Evolutionary conservation across 2,888 invertebrate genomes (phyloP).

Genomic region (Clusia tigrina): DNA sequence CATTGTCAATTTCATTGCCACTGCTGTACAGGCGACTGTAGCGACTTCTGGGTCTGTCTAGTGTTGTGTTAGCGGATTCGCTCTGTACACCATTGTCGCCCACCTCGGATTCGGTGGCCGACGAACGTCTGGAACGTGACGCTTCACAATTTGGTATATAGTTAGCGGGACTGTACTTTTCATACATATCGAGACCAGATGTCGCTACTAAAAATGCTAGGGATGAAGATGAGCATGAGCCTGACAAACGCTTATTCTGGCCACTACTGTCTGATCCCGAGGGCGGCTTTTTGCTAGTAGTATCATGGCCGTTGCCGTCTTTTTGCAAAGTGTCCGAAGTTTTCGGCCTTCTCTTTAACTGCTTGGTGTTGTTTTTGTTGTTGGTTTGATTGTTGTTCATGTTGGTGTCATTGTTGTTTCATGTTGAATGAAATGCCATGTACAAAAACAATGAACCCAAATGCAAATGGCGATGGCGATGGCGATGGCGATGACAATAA

Average conservation of each 20-base stretch:
- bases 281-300: constrained; percentile 37
- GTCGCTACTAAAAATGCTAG: constrained; percentile 68
- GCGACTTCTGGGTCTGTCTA: constrained; percentile 50
- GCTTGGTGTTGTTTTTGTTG: constrained; percentile 30
- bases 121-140: constrained; percentile 66
- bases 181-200: constrained; percentile 74
- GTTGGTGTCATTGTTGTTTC: constrained; percentile 31
- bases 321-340: constrained; percentile 39
- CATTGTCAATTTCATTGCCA: constrained; percentile 2
- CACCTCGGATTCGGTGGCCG: constrained; percentile 38
- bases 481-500: constrained; percentile 16
- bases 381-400: constrained; percentile 26
- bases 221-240: constrained; percentile 64
- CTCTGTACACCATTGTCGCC: constrained; percentile 17
- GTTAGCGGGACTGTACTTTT: constrained; percentile 79
- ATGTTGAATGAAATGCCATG: no score
- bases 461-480: constrained; percentile 27
- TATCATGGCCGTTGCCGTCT: constrained; percentile 41
- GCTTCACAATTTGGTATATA: constrained; percentile 72
- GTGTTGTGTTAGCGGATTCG: constrained; percentile 34
- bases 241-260: constrained; percentile 53
- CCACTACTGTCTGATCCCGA: constrained; percentile 42
- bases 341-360: constrained; percentile 29
- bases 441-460: constrained; percentile 4
- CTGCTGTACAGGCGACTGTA: constrained; percentile 50